These are phyloP conservation scores for Euzetes globulus DNA, from an alignment of 2,888 invertebrate species.

Conservation along the genomic window DNA sequence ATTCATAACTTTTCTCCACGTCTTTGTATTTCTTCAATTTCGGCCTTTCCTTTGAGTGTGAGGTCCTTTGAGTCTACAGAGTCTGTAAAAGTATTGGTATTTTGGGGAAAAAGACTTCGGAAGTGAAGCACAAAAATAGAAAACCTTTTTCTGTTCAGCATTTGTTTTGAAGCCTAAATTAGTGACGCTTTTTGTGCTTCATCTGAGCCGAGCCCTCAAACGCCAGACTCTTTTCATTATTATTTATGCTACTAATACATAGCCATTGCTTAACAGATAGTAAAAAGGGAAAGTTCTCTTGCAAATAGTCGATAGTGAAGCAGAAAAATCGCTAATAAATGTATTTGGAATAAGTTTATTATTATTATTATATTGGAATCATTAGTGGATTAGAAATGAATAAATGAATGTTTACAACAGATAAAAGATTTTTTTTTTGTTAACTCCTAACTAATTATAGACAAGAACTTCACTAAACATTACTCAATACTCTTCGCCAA, in stretches of 20 bases:
- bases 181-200: not conserved
- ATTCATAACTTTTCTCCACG: no score
- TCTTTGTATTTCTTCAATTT: no score
- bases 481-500: no score
- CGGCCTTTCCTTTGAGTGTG: not conserved
- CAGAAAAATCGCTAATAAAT: not conserved
- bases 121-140: conserved; percentile 15
- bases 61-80: not conserved
- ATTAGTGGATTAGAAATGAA: not conserved
- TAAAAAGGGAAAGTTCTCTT: no score
- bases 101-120: not conserved
- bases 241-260: not conserved
- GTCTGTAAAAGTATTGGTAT: not conserved
- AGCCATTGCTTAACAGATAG: not conserved
- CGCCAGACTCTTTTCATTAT: conserved; percentile 5
- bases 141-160: not conserved
- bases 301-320: not conserved
- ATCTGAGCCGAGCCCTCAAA: not conserved
- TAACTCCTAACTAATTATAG: not conserved
- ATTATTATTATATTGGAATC: not conserved
- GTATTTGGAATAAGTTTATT: not conserved
- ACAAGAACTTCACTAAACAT: not conserved
- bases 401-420: not conserved
- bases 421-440: not conserved
- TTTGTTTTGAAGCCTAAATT: not conserved